Evolutionary conservation across 1,140 invertebrate genomes (phyloP).

Genomic region (Drosophila aff.): DNA sequence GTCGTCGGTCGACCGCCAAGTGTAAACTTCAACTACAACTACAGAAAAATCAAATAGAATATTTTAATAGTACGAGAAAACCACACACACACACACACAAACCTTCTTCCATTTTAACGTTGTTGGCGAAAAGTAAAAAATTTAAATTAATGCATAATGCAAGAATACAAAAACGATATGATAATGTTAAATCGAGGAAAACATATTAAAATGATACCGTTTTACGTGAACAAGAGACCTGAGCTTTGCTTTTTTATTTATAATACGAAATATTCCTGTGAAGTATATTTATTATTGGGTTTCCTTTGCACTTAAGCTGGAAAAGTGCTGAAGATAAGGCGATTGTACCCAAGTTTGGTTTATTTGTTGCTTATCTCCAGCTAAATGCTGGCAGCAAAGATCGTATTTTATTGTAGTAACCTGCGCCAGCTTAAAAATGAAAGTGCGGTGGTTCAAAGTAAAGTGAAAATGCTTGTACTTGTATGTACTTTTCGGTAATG

Average conservation of each 20-base stretch:
- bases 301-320: neutral
- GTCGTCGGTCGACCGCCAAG: slow-evolving; percentile 43
- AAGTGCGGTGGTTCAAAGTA: slow-evolving; percentile 12
- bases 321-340: neutral
- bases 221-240: slow-evolving; percentile 63
- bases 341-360: neutral
- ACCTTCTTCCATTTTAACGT: slow-evolving; percentile 83
- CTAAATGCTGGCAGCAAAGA: neutral
- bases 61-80: slow-evolving; percentile 66
- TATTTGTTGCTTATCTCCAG: neutral
- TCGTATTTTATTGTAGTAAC: neutral
- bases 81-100: slow-evolving; percentile 48
- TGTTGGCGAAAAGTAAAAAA: slow-evolving; percentile 76
- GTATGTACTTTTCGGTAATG: slow-evolving; percentile 6
- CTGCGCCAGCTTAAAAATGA: slow-evolving; percentile 16
- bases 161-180: slow-evolving; percentile 46
- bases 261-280: neutral
- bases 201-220: slow-evolving; percentile 72
- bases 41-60: slow-evolving; percentile 68
- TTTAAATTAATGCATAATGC: slow-evolving; percentile 64
- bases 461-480: slow-evolving; percentile 1
- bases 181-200: slow-evolving; percentile 78
- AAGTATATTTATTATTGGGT: no score
- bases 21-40: slow-evolving; percentile 59
- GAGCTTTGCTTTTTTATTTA: neutral